These are phyloP conservation scores for Umimayanthus kanabou DNA, from an alignment of 92 coral and sea anemone species.

Conservation along the genomic window DNA sequence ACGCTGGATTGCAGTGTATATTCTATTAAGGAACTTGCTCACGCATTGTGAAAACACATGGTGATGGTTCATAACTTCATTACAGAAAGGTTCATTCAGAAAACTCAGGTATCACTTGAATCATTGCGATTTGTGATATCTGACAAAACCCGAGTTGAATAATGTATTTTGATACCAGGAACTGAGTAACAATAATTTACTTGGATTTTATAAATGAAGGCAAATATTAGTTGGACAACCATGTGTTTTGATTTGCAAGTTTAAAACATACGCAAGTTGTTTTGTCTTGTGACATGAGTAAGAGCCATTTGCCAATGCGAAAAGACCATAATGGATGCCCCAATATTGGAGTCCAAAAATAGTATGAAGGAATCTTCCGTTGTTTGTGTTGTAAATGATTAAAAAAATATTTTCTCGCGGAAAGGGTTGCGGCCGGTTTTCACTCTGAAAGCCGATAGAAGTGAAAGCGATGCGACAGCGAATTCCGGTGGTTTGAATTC, in stretches of 20 bases:
- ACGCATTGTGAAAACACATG: neutral
- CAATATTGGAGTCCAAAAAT: neutral
- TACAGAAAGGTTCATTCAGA: neutral
- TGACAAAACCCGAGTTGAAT: neutral
- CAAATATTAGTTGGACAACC: slow-evolving; percentile 7
- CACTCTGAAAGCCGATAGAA: neutral
- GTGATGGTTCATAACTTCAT: too few relatives aligned
- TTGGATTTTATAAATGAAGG: neutral
- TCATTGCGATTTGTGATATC: neutral
- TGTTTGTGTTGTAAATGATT: neutral
- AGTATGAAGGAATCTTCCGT: slow-evolving; percentile 12
- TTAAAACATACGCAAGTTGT: slow-evolving; percentile 32
- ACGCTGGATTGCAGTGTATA: too few relatives aligned
- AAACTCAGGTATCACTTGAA: too few relatives aligned
- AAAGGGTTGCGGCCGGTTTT: slow-evolving; percentile 11
- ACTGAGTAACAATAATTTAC: neutral
- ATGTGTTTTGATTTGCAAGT: slow-evolving; percentile 23
- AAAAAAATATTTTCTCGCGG: neutral
- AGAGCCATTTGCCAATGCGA: neutral
- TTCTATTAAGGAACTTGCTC: neutral
- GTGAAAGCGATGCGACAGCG: slow-evolving; percentile 44
- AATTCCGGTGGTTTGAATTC: slow-evolving; percentile 75
- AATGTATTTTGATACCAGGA: too few relatives aligned
- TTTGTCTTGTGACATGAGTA: neutral
- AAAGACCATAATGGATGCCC: neutral